These are phyloP conservation scores for Picathartes gymnocephalus DNA, from an alignment of 2,113 vertebrate species.

Conservation along the genomic window DNA sequence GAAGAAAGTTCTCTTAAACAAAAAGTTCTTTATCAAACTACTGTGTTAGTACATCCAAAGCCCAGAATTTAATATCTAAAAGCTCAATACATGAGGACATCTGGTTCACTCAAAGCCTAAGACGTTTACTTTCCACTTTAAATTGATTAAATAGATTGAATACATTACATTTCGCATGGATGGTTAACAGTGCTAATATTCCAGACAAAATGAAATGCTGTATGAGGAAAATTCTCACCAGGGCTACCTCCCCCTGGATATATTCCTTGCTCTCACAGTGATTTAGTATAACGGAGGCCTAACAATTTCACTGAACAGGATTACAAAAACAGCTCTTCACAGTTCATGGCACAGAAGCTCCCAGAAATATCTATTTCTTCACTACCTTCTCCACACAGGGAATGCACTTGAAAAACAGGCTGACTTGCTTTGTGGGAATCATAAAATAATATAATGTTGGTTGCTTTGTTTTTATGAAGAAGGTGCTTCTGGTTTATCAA, in stretches of 20 bases:
- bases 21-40: not conserved
- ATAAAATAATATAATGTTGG: not conserved
- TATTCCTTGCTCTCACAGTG: not conserved
- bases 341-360: not conserved
- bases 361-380: not conserved
- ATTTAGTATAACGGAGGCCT: not conserved
- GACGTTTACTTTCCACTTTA: not conserved
- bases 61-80: not conserved
- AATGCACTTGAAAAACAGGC: not conserved
- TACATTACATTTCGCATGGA: not conserved
- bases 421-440: not conserved
- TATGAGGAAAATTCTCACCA: not conserved
- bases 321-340: not conserved
- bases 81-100: not conserved
- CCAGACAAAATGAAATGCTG: not conserved
- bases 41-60: not conserved
- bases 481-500: conserved; percentile 2
- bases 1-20: not conserved
- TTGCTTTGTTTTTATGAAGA: not conserved
- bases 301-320: not conserved
- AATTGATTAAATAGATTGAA: conserved; percentile 27
- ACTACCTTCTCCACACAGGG: not conserved
- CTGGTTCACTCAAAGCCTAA: not conserved
- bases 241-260: not conserved
- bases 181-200: conserved; percentile 37